phyloP scores from a whole-genome alignment of 2,888 invertebrate genomes.

The Adela reaumurella region DNA sequence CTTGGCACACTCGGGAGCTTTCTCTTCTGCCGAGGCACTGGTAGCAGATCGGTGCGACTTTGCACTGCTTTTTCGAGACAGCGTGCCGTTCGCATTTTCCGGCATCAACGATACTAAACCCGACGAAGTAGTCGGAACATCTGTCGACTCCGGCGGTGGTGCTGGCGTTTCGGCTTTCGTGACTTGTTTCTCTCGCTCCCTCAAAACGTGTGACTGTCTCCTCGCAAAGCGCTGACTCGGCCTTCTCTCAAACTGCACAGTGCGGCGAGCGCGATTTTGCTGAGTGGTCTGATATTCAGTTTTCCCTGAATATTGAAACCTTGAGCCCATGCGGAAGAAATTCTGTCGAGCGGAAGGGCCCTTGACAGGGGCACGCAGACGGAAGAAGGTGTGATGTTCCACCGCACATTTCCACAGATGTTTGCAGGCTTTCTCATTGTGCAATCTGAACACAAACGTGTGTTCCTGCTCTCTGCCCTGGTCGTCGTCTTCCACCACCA shows the following conservation, averaged over 20 bases:
- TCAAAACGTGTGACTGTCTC: constrained; percentile 82
- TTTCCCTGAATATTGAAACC: constrained; percentile 90
- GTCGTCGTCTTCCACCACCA: constrained; percentile 98
- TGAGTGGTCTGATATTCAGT: constrained; percentile 98
- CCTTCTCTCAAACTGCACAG: constrained; percentile 93
- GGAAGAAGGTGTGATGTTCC: constrained; percentile 99
- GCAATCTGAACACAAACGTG: constrained; percentile 94
- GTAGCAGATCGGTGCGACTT: constrained; percentile 49
- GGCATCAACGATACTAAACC: constrained; percentile 20
- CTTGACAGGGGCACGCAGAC: constrained; percentile 85
- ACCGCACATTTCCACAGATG: constrained; percentile 99
- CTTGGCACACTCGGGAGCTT: neutral
- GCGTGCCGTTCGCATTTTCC: constrained; percentile 25
- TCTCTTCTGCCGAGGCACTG: neutral
- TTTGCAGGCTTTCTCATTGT: constrained; percentile 97
- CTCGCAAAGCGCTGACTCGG: constrained; percentile 96
- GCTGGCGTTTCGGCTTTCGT: constrained; percentile 25
- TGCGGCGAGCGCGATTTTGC: constrained; percentile 83
- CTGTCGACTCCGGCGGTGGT: constrained; percentile 24
- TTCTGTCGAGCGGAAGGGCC: constrained; percentile 87
- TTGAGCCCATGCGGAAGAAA: constrained; percentile 97
- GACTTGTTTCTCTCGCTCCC: constrained; percentile 70
- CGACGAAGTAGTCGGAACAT: constrained; percentile 23
- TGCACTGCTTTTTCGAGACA: constrained; percentile 54
- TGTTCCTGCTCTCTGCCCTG: constrained; percentile 96